Conservation (phyloP, 2,888 invertebrate species). For the Hemaris fuciformis region DNA sequence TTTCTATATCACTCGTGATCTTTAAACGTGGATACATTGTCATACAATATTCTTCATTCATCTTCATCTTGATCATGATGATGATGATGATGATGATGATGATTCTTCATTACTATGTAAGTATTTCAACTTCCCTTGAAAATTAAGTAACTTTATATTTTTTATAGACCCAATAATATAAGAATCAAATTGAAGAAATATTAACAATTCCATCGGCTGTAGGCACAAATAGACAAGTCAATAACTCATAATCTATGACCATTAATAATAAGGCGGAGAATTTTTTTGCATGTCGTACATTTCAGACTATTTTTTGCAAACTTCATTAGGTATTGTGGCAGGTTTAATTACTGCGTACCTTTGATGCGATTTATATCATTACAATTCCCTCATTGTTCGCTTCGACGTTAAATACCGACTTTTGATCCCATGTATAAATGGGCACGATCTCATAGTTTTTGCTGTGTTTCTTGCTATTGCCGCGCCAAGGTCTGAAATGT, state of each 20-base stretch:
- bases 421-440: background rate
- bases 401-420: constrained; percentile 3
- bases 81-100: too few relatives aligned
- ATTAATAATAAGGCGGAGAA: background rate
- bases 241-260: background rate
- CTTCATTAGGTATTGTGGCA: constrained; percentile 66
- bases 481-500: background rate
- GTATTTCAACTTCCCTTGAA: too few relatives aligned
- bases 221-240: background rate
- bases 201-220: background rate
- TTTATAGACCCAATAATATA: background rate
- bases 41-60: too few relatives aligned
- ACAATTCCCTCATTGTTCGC: constrained; percentile 31
- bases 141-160: background rate
- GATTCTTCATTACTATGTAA: too few relatives aligned
- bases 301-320: constrained; percentile 56
- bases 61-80: too few relatives aligned
- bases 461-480: background rate
- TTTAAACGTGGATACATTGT: too few relatives aligned
- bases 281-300: background rate
- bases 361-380: constrained; percentile 34
- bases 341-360: constrained; percentile 52
- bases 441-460: background rate
- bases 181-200: background rate
- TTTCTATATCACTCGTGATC: too few relatives aligned